Conservation (phyloP, 2,113 vertebrate genomes). For the Neomonachus schauinslandi region DNA sequence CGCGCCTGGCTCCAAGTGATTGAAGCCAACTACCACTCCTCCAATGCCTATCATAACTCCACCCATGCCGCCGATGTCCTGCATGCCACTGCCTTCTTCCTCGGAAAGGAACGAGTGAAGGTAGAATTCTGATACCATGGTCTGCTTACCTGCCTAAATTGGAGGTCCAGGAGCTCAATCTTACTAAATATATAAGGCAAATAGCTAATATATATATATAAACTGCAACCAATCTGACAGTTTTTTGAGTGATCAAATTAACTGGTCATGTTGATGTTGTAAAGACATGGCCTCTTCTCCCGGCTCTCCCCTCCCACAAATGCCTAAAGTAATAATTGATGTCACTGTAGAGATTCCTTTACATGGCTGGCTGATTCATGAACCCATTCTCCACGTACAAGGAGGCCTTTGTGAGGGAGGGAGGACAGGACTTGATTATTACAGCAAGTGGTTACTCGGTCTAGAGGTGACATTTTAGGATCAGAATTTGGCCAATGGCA, state of each 20-base stretch:
- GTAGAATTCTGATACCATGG: conserved; percentile 79
- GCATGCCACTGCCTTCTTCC: conserved; percentile 96
- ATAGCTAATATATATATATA: not conserved
- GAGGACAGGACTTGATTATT: not conserved
- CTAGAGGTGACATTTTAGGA: not conserved
- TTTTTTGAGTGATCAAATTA: not conserved
- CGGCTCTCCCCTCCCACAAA: not conserved
- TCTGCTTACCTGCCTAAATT: not conserved
- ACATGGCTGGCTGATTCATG: not conserved
- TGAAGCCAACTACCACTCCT: conserved; percentile 96
- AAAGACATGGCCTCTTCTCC: not conserved
- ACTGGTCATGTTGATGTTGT: not conserved
- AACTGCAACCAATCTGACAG: not conserved
- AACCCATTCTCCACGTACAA: not conserved
- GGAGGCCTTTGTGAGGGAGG: not conserved
- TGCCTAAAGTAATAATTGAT: not conserved
- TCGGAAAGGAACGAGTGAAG: conserved; percentile 96
- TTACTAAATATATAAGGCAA: not conserved
- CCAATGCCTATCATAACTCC: conserved; percentile 98
- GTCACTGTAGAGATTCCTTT: not conserved
- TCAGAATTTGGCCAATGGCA: not conserved
- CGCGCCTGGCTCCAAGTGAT: conserved; percentile 97
- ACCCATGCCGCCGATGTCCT: conserved; percentile 96
- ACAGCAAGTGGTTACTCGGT: not conserved
- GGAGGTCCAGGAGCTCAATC: not conserved